These are phyloP conservation scores for Gadus chalcogrammus DNA, from an alignment of 2,113 vertebrate genomes.

Conservation along the genomic window DNA sequence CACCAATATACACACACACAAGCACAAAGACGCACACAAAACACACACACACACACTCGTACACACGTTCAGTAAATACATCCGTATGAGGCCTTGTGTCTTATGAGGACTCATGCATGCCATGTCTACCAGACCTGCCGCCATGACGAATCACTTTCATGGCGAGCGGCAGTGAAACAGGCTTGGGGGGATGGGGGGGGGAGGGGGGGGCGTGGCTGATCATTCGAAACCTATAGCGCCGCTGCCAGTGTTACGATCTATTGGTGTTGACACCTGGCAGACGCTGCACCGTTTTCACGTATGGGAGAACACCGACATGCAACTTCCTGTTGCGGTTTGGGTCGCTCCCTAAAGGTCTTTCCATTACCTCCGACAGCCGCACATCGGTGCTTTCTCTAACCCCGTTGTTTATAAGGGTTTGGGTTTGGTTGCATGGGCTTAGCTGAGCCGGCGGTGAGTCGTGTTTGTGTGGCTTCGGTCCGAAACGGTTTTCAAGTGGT, in stretches of 20 bases:
- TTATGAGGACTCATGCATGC: background rate
- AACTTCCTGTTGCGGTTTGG: constrained; percentile 62
- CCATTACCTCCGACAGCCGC: constrained; percentile 44
- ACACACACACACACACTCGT: too few relatives aligned
- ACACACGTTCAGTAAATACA: constrained; percentile 9
- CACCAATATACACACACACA: too few relatives aligned
- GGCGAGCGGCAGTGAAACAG: too few relatives aligned
- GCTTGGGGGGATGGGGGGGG: too few relatives aligned
- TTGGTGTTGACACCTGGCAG: constrained; percentile 67
- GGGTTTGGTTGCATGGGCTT: background rate
- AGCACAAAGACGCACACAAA: too few relatives aligned
- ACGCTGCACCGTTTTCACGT: constrained; percentile 53
- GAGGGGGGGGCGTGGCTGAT: constrained; percentile 23
- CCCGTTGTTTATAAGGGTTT: constrained; percentile 20
- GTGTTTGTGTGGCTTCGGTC: constrained; percentile 43
- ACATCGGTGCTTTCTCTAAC: constrained; percentile 26
- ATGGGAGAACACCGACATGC: constrained; percentile 56
- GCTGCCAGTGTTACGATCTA: constrained; percentile 15
- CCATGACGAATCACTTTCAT: constrained; percentile 56
- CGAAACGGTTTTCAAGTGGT: constrained; percentile 41
- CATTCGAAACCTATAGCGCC: constrained; percentile 5
- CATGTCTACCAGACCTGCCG: constrained; percentile 26
- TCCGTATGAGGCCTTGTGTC: constrained; percentile 7
- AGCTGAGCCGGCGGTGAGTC: constrained; percentile 27
- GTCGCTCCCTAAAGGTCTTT: constrained; percentile 48